A percentile compares a stretch with the other conserved stretches of the same genome.
phyloP scores from a whole-genome alignment of 2,888 invertebrate species.

The Nomada fabriciana region DNA sequence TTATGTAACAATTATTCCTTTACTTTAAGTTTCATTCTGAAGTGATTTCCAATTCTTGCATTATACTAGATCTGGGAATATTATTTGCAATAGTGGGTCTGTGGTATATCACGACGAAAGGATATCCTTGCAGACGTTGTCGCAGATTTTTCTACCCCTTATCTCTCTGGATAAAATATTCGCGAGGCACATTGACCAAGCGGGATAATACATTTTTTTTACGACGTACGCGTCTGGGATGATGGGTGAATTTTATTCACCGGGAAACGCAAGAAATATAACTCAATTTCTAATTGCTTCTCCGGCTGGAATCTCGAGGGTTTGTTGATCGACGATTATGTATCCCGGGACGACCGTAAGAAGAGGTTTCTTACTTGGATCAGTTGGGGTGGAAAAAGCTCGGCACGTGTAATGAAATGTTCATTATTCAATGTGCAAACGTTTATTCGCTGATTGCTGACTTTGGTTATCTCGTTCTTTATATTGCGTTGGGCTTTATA shows the following conservation, averaged over 20 bases:
- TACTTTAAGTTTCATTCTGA: no score
- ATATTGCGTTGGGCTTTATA: no score
- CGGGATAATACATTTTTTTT: conserved; percentile 11
- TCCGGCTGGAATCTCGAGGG: neutral
- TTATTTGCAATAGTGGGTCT: no score
- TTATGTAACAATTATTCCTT: no score
- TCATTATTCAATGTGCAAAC: neutral
- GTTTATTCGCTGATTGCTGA: neutral
- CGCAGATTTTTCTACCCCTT: neutral
- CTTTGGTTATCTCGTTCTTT: no score
- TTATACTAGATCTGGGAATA: no score
- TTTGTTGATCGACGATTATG: conserved; percentile 17
- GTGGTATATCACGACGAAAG: no score
- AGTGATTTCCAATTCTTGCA: no score
- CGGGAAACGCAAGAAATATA: conserved; percentile 39
- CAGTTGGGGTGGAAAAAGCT: neutral
- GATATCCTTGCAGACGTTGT: no score
- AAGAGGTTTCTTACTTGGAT: neutral
- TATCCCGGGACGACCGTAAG: neutral
- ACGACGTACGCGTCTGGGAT: conserved; percentile 7
- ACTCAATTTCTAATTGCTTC: conserved; percentile 49
- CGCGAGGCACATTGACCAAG: neutral
- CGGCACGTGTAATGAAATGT: neutral
- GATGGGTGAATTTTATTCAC: conserved; percentile 22
- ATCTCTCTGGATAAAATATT: conserved; percentile 15